Conservation (phyloP, 2,888 invertebrate genomes). For the Melanotus villosus region DNA sequence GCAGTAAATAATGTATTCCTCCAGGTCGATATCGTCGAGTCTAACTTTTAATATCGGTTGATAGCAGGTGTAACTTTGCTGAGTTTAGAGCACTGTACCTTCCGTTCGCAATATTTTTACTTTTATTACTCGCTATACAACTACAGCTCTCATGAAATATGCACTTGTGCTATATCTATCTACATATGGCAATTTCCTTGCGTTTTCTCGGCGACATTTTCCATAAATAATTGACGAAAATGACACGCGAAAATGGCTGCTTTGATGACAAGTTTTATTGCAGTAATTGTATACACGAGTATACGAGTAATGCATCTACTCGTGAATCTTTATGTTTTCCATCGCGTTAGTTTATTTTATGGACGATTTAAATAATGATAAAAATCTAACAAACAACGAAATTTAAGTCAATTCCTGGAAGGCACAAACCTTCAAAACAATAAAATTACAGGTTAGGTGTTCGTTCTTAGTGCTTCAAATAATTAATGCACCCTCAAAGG, state of each 20-base stretch:
- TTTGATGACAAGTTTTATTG: not conserved
- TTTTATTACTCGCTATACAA: slow-evolving; percentile 27
- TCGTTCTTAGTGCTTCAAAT: too few relatives aligned
- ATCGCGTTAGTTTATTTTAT: too few relatives aligned
- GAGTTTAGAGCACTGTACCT: slow-evolving; percentile 14
- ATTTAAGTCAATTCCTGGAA: too few relatives aligned
- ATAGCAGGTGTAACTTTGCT: slow-evolving; percentile 35
- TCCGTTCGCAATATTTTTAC: slow-evolving; percentile 36
- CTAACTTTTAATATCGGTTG: slow-evolving; percentile 34
- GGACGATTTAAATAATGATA: too few relatives aligned
- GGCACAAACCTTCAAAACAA: too few relatives aligned
- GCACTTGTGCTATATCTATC: not conserved
- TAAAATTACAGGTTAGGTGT: too few relatives aligned
- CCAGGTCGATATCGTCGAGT: slow-evolving; percentile 31
- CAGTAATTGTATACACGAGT: not conserved
- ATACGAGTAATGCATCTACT: too few relatives aligned
- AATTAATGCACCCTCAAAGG: too few relatives aligned
- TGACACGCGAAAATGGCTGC: not conserved
- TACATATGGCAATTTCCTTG: not conserved
- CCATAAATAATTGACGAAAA: not conserved
- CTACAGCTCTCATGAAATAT: slow-evolving; percentile 6
- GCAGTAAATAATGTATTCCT: slow-evolving; percentile 49
- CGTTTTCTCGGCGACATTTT: not conserved
- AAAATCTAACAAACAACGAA: too few relatives aligned
- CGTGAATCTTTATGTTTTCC: too few relatives aligned